These are phyloP conservation scores for Labrus mixtus DNA, from an alignment of 2,113 vertebrate genomes.

Conservation along the genomic window DNA sequence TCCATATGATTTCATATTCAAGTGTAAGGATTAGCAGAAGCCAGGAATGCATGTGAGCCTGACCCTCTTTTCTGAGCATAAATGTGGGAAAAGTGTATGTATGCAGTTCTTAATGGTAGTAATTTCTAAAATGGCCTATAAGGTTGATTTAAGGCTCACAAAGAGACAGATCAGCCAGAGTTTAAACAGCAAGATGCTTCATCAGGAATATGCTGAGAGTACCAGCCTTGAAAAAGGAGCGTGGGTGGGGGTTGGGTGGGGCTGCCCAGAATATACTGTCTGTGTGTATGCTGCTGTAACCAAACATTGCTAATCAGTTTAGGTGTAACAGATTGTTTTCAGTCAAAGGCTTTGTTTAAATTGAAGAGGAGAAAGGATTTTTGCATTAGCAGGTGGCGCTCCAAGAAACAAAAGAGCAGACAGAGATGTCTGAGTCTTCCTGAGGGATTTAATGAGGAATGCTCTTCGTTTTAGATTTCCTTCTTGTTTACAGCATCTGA, in stretches of 20 bases:
- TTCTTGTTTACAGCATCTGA: slow-evolving; percentile 67
- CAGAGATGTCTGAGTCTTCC: slow-evolving; percentile 34
- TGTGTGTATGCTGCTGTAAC: slow-evolving; percentile 29
- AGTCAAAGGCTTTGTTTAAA: slow-evolving; percentile 35
- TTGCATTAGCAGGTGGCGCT: slow-evolving; percentile 37
- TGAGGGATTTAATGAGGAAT: slow-evolving; percentile 48
- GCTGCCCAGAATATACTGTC: slow-evolving; percentile 27
- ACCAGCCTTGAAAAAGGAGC: slow-evolving; percentile 27
- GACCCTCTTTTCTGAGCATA: slow-evolving; percentile 49
- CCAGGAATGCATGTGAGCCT: slow-evolving; percentile 25
- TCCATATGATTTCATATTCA: slow-evolving; percentile 44
- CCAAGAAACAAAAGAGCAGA: slow-evolving; percentile 40
- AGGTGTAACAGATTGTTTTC: slow-evolving; percentile 55
- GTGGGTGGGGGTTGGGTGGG: neutral
- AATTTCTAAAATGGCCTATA: slow-evolving; percentile 80
- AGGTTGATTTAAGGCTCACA: slow-evolving; percentile 76
- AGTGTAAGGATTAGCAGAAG: slow-evolving; percentile 49
- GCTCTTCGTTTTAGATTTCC: slow-evolving; percentile 59
- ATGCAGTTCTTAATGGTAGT: slow-evolving; percentile 74
- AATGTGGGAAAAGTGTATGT: slow-evolving; percentile 67
- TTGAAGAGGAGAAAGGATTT: slow-evolving; percentile 22
- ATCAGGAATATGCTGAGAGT: slow-evolving; percentile 75
- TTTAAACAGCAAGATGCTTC: slow-evolving; percentile 75
- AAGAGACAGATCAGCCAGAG: slow-evolving; percentile 74
- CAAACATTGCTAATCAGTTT: slow-evolving; percentile 62